Base-by-base conservation (phyloP, 2,888 invertebrate genomes). In the Ectropis crepuscularia region DNA sequence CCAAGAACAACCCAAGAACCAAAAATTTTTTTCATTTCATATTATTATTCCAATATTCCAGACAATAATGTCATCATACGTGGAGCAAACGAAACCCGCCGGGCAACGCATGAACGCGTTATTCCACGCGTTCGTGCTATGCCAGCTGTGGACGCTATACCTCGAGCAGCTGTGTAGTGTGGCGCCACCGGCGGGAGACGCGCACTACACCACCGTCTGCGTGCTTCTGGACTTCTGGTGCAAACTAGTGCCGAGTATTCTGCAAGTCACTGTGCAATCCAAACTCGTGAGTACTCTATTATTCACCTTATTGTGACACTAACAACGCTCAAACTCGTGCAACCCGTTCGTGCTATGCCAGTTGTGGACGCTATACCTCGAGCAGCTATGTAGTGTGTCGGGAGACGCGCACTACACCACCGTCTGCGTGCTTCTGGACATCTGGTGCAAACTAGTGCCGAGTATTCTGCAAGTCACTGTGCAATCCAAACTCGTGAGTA, bases 101-200 rank as follows among this genome's bases (percentile, higher is more conserved):
- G 97, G 61, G 98, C 99, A 81, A 59, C 98, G 99, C 79, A 98
- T 99, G 98, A 98, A 97, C 57, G 98, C 99, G 0, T 92, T 99
- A 57, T 99, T 98, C 88, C 98, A 99, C 89, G 98, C 99, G 5
- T 99, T 99, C 88, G 97, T 99, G 66, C 94, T 99, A 53, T 99
- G 99, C 83, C 99, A 99, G 95, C 93, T 99, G 69, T 99, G 99
- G 99, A 99, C 99, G 0, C 96, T 99, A 74, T 99, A 99, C 91
- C 95, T 99, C 83, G 99, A 99, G 88, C 97, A 97, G 86, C 94
- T 96, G 77, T 96, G 97, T 0, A 94, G 93, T 51, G 93, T 93
- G 48, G 94, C 95, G 80, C 90, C 93, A 72, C 96, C 95, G 71
- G 95, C 94, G 81, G 93, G 94, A 43, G 97, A 97, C 80, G 94